Evolutionary conservation across 2,797 vertebrate genomes (phyloP), one percentile per base, ranked within the genome.

Genomic region (Sebastes hubbsi): DNA sequence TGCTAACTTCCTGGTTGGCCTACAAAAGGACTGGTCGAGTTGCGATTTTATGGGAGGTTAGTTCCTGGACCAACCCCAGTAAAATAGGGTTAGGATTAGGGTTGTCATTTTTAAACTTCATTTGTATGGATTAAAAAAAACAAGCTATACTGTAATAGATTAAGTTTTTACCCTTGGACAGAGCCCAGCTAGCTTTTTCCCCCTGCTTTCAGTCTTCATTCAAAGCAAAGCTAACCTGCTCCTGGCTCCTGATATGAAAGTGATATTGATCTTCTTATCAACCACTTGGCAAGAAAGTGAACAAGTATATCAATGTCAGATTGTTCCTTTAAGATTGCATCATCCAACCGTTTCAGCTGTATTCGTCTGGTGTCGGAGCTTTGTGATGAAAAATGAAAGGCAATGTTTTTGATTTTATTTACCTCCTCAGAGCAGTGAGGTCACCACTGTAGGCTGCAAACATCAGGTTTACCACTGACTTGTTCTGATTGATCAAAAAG

Each of bases 361-460:
- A 38, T 2, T 18, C 9, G 3, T 9, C 56, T 29, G 13, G 24
- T 58, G 59, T 55, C 1, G 4, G 22, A 52, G 58, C 49, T 73
- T 64, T 54, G 16, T 60, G 32, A 76, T 78, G 25, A 78, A 65
- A 42, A 80, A 34, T 12, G 6, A 73, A 61, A 82, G 14, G 4
- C n/a, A 3, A 2, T n/a, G 11, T 13, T n/a, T 75, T 2, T 46
- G 9, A 84, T 75, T 68, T 65, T 2, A 42, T 81, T 81, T 84
- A 97, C 97, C 97, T 97, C 86, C 96, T 96, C 72, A 98, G 91
- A 55, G 96, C 95, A 62, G 96, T 95, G 52, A 97, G 90, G 64
- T 98, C 97, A 3, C 97, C 97, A 71, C 94, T 97, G 89, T 96
- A 97, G 20, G 97, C 97, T 42, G 97, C 96, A 93, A 98, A 98